Evolutionary conservation across 2,797 vertebrate species (phyloP), one percentile per base, ranked within the genome.

Genomic region (Scleropages formosus): DNA sequence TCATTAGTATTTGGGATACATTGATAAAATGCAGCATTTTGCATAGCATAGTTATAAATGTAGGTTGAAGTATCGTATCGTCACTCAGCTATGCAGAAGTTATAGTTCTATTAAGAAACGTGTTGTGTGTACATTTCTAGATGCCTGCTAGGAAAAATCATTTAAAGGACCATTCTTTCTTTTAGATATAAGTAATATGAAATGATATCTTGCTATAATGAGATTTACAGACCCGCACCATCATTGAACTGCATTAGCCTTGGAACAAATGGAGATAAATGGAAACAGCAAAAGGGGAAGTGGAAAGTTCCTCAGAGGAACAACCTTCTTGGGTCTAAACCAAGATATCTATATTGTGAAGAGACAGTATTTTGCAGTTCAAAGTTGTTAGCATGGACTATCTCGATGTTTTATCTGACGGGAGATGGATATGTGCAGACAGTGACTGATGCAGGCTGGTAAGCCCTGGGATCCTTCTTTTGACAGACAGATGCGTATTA

Each of bases 381-480:
- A 27, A 20, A 51, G 74, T 49, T 47, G 22, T 62, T 51, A 27
- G 66, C 22, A 26, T 70, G 66, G 20, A 18, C 15, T 66, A 65
- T 61, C 51, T 53, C 11, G 63, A 66, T 68, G 76, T 68, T 75
- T 71, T 66, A 79, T 81, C 73, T 60, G 74, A 64, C 59, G 58
- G 26, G 68, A 75, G 76, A 78, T 26, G 49, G 76, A 72, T 74
- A 39, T 51, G 60, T 67, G 63, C 72, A 75, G 65, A 68, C 72
- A 69, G 44, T 26, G 59, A 73, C 74, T 77, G 77, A 84, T 78
- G 72, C 67, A 62, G 74, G 63, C 62, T 22, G 75, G 72, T 31
- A 60, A 60, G 67, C 73, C 11, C 47, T 24, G 11, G 24, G 63
- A 74, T 77, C 59, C 61, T 59, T 64, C 68, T 31, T 27, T 46